Conservation (phyloP, 2,888 invertebrate genomes). For the Deladenus siricidicola region DNA sequence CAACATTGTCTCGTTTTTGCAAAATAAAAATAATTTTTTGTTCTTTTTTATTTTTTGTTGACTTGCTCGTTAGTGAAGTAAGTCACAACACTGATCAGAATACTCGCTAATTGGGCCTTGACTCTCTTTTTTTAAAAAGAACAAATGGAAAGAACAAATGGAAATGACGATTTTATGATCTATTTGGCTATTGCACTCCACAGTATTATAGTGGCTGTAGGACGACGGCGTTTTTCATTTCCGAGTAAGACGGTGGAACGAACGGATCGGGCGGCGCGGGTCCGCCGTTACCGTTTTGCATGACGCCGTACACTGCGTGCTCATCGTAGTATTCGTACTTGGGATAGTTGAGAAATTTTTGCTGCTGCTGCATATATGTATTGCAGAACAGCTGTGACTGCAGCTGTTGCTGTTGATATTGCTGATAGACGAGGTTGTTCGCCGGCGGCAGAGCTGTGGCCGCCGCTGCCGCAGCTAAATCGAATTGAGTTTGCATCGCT, state of each 20-base stretch:
- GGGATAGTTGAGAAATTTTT: constrained; percentile 21
- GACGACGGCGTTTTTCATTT: constrained; percentile 49
- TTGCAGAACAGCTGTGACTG: background rate
- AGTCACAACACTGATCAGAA: no score
- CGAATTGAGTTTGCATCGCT: no score
- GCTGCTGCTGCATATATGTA: constrained; percentile 9
- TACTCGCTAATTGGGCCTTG: no score
- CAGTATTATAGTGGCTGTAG: constrained; percentile 48
- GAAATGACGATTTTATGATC: background rate
- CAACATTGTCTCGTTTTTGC: no score
- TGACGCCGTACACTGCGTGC: constrained; percentile 1
- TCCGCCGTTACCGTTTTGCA: background rate
- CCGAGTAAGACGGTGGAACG: constrained; percentile 48
- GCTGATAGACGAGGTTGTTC: background rate
- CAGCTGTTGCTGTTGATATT: constrained; percentile 3
- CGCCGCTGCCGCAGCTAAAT: background rate
- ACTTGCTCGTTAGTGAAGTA: no score
- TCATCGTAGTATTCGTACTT: constrained; percentile 28
- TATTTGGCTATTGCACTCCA: no score
- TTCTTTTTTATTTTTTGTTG: no score
- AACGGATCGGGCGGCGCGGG: constrained; percentile 36
- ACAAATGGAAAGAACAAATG: background rate
- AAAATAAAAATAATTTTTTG: no score
- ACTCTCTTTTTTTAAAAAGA: no score
- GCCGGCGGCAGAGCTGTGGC: background rate